Percentiles rank a stretch among this genome's conserved stretches.
These are phyloP conservation scores for Gastrophysa polygoni DNA, from an alignment of 2,888 invertebrate genomes.

Conservation along the genomic window DNA sequence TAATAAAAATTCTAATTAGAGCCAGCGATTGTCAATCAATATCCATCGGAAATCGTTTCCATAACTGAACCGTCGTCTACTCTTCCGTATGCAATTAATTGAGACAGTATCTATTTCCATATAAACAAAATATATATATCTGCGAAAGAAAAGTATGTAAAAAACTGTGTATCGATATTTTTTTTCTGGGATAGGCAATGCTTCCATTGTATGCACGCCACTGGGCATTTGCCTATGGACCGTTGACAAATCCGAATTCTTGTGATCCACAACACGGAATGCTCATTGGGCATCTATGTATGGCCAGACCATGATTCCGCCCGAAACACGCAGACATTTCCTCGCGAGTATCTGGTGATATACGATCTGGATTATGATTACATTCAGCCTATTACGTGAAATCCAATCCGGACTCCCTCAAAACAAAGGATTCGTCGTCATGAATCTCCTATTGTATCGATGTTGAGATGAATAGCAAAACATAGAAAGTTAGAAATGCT, in stretches of 20 bases:
- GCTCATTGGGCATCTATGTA: background rate
- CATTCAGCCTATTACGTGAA: background rate
- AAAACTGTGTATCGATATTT: too few relatives aligned
- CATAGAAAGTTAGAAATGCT: background rate
- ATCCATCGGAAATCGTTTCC: too few relatives aligned
- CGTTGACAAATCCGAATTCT: conserved; percentile 6
- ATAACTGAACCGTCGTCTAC: too few relatives aligned
- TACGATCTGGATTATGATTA: background rate
- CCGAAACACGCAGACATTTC: background rate
- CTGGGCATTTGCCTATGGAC: background rate
- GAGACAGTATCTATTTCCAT: too few relatives aligned
- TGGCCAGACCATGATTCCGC: conserved; percentile 11
- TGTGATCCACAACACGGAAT: conserved; percentile 17
- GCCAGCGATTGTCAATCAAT: too few relatives aligned
- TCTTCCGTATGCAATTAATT: too few relatives aligned
- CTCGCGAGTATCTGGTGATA: background rate
- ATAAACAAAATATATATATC: too few relatives aligned
- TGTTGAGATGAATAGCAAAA: background rate
- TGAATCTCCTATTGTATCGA: background rate
- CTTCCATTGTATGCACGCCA: too few relatives aligned
- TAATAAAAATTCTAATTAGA: too few relatives aligned
- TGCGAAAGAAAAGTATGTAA: too few relatives aligned
- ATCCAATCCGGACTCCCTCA: background rate
- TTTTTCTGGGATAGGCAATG: too few relatives aligned
- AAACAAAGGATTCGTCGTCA: background rate